These are phyloP conservation scores for Halictus quadricinctus DNA, from an alignment of 2,888 invertebrate species.

Conservation along the genomic window DNA sequence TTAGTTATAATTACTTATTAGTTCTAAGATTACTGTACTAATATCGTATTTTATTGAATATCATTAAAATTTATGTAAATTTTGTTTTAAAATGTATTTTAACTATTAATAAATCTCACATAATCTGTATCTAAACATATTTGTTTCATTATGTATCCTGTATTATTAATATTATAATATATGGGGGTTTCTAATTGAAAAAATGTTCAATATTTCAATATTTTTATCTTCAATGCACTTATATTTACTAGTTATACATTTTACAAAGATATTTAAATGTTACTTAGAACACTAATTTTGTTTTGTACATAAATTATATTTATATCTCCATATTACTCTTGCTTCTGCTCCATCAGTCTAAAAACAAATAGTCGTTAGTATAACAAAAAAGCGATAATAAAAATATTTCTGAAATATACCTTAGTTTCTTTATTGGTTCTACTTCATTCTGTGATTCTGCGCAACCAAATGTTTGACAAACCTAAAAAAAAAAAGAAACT, in stretches of 20 bases:
- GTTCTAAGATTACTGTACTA: too few species aligned
- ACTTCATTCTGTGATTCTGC: not conserved
- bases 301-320: not conserved
- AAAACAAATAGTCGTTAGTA: slow-evolving; percentile 1
- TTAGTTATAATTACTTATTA: not conserved
- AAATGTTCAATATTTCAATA: not conserved
- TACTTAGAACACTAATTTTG: too few species aligned
- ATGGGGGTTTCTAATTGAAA: too few species aligned
- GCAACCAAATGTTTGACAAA: slow-evolving; percentile 12
- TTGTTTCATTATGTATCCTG: not conserved
- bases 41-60: too few species aligned
- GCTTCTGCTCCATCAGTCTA: not conserved
- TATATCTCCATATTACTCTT: not conserved
- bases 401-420: slow-evolving; percentile 28
- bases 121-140: not conserved
- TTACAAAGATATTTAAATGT: too few species aligned
- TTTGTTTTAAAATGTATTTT: not conserved
- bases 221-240: not conserved
- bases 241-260: not conserved
- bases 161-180: not conserved
- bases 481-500: slow-evolving; percentile 27
- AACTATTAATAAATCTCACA: not conserved
- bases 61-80: not conserved
- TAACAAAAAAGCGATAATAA: not conserved
- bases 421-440: slow-evolving; percentile 33